phyloP scores from a whole-genome alignment of 2,888 invertebrate species.

The Andricus curvator region DNA sequence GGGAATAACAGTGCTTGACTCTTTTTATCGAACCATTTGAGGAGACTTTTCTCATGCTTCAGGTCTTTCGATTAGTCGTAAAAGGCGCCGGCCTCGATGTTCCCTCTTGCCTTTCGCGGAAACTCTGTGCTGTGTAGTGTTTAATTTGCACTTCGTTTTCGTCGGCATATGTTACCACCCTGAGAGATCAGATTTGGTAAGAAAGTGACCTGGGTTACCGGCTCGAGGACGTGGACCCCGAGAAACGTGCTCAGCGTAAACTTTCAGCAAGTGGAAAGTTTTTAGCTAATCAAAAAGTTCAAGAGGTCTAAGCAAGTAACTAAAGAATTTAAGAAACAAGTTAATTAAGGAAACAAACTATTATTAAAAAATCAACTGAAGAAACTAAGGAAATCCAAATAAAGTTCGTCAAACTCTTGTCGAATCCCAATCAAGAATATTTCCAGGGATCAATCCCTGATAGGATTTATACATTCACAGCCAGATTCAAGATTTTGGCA shows the following conservation, averaged over 20 bases:
- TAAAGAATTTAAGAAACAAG: not conserved
- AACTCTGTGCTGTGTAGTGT: slow-evolving; percentile 4
- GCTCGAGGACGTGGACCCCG: slow-evolving; percentile 16
- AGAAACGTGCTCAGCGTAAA: not conserved
- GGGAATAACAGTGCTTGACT: slow-evolving; percentile 9
- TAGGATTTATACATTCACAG: not conserved
- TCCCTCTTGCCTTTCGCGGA: not conserved
- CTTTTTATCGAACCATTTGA: slow-evolving; percentile 33
- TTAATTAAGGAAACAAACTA: not conserved
- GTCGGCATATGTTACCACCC: slow-evolving; percentile 40
- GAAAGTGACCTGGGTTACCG: slow-evolving; percentile 29
- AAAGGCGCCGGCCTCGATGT: slow-evolving; percentile 8
- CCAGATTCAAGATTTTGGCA: slow-evolving; percentile 29
- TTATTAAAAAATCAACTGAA: not conserved
- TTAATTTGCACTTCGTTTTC: not conserved
- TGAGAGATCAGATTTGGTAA: slow-evolving; percentile 28
- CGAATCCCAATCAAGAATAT: not conserved
- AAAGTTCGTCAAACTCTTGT: not conserved
- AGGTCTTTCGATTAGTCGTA: slow-evolving; percentile 16
- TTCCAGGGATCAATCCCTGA: not conserved
- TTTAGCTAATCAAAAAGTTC: not conserved
- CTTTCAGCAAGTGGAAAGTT: not conserved
- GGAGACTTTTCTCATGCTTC: not conserved
- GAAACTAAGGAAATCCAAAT: not conserved
- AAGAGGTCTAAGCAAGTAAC: not conserved